Conservation (phyloP, 2,888 invertebrate genomes). For the Thyatira batis region DNA sequence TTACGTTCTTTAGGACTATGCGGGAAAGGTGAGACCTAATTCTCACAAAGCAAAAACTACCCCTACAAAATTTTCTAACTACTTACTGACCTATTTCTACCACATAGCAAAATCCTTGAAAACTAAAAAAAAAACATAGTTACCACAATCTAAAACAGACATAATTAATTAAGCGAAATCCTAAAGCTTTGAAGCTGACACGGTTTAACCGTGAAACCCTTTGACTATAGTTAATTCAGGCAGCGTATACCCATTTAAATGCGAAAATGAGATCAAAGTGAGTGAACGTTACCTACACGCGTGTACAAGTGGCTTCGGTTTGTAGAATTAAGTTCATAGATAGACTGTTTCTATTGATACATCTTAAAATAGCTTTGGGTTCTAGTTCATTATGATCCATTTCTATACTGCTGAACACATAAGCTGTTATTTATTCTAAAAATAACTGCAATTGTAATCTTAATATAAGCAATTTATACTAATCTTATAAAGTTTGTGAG, state of each 20-base stretch:
- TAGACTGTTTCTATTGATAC: not conserved
- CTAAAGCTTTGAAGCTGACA: conserved; percentile 18
- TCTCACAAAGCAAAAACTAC: conserved; percentile 2
- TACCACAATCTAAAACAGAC: not conserved
- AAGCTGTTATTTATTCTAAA: too few species aligned
- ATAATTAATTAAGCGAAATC: conserved; percentile 4
- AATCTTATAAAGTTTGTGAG: too few species aligned
- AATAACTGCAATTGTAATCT: too few species aligned
- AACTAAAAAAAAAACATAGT: not conserved
- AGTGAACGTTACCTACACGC: not conserved
- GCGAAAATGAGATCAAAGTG: not conserved
- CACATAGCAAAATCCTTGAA: not conserved
- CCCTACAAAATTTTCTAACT: too few species aligned
- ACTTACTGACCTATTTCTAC: not conserved
- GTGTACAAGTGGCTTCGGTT: not conserved
- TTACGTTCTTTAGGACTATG: not conserved
- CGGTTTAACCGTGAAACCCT: conserved; percentile 34
- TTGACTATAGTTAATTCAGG: conserved; percentile 15
- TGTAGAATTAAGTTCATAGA: not conserved
- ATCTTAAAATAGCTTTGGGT: not conserved
- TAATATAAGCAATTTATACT: too few species aligned
- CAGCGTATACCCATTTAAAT: not conserved
- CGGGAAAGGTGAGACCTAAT: too few species aligned
- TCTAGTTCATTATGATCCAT: not conserved
- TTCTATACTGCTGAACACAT: not conserved